These are phyloP conservation scores for Brassicogethes aeneus DNA, from an alignment of 2,888 invertebrate genomes.

Conservation along the genomic window DNA sequence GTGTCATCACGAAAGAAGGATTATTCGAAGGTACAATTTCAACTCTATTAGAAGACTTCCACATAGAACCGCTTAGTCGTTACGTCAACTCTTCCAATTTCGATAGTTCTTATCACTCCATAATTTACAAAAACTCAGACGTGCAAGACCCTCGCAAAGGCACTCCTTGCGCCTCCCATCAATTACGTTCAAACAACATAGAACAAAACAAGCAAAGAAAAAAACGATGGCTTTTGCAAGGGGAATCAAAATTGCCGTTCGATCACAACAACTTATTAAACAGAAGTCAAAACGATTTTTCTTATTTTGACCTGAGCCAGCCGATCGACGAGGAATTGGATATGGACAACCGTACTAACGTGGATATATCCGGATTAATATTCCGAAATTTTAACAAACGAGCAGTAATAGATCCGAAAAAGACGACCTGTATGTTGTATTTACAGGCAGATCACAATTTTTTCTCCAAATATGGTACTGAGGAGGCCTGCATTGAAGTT, in stretches of 20 bases:
- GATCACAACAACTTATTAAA: constrained; percentile 45
- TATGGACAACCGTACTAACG: constrained; percentile 24
- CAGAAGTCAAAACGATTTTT: constrained; percentile 45
- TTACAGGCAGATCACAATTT: constrained; percentile 95
- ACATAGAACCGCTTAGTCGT: constrained; percentile 71
- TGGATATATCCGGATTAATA: constrained; percentile 42
- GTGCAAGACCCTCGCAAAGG: constrained; percentile 47
- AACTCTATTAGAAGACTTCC: constrained; percentile 69
- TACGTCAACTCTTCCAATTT: constrained; percentile 45
- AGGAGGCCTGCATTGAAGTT: constrained; percentile 90
- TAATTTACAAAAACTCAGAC: constrained; percentile 76
- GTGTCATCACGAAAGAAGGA: constrained; percentile 77
- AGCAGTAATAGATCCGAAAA: constrained; percentile 71
- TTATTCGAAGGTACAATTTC: constrained; percentile 84
- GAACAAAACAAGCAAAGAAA: constrained; percentile 33
- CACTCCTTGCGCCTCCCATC: constrained; percentile 33
- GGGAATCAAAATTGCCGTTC: constrained; percentile 43
- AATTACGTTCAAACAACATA: constrained; percentile 23
- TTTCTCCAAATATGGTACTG: constrained; percentile 87
- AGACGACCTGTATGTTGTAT: constrained; percentile 91
- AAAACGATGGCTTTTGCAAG: constrained; percentile 63
- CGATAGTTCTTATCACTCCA: constrained; percentile 59
- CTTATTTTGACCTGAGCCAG: constrained; percentile 35
- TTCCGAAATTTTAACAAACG: constrained; percentile 55
- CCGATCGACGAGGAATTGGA: constrained; percentile 37